Conservation (phyloP, 2,797 vertebrate species). For the Acrocephalus scirpaceus region DNA sequence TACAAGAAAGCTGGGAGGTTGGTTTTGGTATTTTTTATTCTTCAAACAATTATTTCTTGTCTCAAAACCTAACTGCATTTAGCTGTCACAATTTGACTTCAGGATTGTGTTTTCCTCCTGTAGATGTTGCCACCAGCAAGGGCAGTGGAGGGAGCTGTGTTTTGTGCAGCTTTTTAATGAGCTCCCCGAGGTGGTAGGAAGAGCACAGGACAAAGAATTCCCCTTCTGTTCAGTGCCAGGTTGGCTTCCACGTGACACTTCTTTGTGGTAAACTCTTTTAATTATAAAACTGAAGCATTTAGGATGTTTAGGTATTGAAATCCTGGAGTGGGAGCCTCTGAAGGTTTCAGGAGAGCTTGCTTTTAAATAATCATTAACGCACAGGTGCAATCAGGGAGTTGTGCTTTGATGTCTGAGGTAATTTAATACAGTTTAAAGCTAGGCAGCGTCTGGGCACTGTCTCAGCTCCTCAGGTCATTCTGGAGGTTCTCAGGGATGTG, state of each 20-base stretch:
- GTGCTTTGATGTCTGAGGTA: neutral
- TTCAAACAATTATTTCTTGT: neutral
- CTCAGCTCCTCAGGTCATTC: neutral
- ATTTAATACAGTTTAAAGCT: neutral
- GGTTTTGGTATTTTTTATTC: fast-evolving
- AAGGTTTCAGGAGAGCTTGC: neutral
- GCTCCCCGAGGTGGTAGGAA: neutral
- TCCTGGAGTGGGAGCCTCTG: neutral
- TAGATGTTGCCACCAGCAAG: neutral
- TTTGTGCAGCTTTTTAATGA: slow-evolving; percentile 1
- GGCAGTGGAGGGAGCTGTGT: neutral
- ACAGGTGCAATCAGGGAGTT: neutral
- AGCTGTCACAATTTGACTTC: neutral
- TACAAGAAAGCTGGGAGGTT: neutral
- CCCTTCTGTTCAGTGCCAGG: neutral
- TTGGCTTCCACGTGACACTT: neutral
- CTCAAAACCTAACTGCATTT: neutral
- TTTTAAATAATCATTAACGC: neutral
- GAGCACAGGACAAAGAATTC: neutral
- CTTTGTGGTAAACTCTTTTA: neutral
- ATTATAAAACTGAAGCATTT: neutral
- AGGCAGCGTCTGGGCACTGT: neutral
- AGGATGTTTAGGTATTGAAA: neutral
- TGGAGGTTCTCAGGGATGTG: neutral
- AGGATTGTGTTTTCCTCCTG: neutral